Base-by-base conservation (phyloP, 2,113 vertebrate genomes). In the Argyrosomus japonicus region DNA sequence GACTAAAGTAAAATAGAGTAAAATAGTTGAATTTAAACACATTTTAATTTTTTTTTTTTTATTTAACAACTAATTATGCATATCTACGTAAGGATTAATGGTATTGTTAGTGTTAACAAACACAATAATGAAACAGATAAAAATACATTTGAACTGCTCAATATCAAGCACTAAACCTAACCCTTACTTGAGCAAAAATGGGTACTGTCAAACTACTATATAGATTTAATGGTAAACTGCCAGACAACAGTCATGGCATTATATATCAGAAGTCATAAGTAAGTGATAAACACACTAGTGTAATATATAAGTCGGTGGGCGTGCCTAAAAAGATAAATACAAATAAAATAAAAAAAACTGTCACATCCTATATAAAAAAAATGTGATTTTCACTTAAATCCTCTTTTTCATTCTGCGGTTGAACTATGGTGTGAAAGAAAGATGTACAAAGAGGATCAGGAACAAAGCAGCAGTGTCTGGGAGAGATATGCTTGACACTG, bases 391-490 rank as follows among this genome's bases (percentile, higher is more conserved):
- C 58, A 68, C 57, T 68, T 17, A 80, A 72, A 70, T 54, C 71
- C 67, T 43, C 64, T 50, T 67, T 54, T 47, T 23, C n/a, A 60
- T 51, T 69, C 17, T 32, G 54, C 48, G 14, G 5, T 3, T 61
- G 54, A 67, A 70, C n/a, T 60, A 5, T 36, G 47, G 81, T 18
- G 62, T n/a, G 36, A 71, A 77, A 78, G 69, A 71, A 67, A 76
- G 75, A 88, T 84, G 81, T 85, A 78, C 80, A 91, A 90, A 93
- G 88, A 87, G 84, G 89, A 91, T 91, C 89, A 81, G 75, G 82
- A 81, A 83, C 60, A 81, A 81, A 86, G 81, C 89, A 45, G 80
- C n/a, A 60, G 88, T 86, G 86, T 93, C 84, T 88, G 79, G 48
- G 56, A 65, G 77, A 87, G 91, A 92, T 90, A 89, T 57, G 77